Base-by-base conservation (phyloP, 2,113 vertebrate genomes). In the Orientallactaga bullata region DNA sequence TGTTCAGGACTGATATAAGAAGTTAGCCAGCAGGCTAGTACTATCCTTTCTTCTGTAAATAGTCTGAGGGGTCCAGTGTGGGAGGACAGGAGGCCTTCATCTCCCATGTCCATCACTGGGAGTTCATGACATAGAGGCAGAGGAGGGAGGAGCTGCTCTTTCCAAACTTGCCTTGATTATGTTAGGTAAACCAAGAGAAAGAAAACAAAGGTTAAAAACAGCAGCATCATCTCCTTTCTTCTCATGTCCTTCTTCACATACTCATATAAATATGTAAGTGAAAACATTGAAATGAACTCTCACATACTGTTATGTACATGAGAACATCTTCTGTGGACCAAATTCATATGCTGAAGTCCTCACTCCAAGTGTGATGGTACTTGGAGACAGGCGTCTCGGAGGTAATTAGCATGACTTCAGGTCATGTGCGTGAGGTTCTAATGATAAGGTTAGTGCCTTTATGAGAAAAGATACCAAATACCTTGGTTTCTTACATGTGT, bases 1-100 rank as follows among this genome's bases (percentile, higher is more conserved):
- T 47, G 32, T 84, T 95, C 77, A 83, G 84, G 81, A 73, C 6
- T 79, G n/a, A 74, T 72, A 69, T 47, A 65, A 89, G 84, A 95
- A 89, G 90, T 94, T 84, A 66, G 58, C 81, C 37, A 84, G 87
- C 23, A 77, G 82, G 69, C 47, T 80, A 72, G 30, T 78, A 66
- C 8, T 28, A 28, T 63, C 39, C 32, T 92, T 93, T 88, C 60
- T 91, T 91, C 85, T 60, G 10, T 89, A 80, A 89, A 81, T 32
- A 18, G 78, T 55, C 69, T 92, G 68, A 93, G 18, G 23, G 32
- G 4, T 55, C 37, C 32, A n/a, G 2, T 61, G 51, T 79, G 35
- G 63, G 37, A 86, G 35, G 39, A 71, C 23, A 92, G 4, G 12
- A 85, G 35, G 12, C 23, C 47, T 74, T 85, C 61, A 60, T 32